A percentile compares a stretch with the other conserved stretches of the same genome.
Conservation (phyloP, 2,797 vertebrate genomes). For the Chromobotia macracanthus region DNA sequence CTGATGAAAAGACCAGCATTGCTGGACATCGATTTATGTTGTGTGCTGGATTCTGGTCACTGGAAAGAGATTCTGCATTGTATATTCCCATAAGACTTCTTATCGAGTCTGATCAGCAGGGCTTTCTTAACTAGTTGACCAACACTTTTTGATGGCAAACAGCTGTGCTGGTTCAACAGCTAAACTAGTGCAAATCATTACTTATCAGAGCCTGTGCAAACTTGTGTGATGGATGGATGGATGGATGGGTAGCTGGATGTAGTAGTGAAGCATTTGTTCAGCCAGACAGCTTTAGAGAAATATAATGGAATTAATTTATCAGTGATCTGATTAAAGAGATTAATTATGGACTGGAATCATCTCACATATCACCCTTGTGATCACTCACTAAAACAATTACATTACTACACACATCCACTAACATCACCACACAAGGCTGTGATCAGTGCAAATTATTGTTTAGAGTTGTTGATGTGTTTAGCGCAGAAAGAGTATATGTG, state of each 20-base stretch:
- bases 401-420: slow-evolving; percentile 1
- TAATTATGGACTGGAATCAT: slow-evolving; percentile 42
- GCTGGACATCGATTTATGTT: not conserved
- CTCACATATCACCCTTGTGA: not conserved
- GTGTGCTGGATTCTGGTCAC: slow-evolving; percentile 1
- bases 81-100: too few relatives aligned
- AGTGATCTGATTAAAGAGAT: slow-evolving; percentile 47
- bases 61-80: not conserved
- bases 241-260: not conserved
- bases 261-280: not conserved
- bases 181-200: not conserved
- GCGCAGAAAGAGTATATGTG: not conserved
- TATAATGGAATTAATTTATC: slow-evolving; percentile 25
- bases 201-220: too few relatives aligned
- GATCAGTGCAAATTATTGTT: not conserved
- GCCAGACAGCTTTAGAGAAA: slow-evolving; percentile 29
- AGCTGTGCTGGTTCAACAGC: not conserved
- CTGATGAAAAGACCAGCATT: not conserved
- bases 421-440: not conserved
- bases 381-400: not conserved
- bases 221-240: not conserved
- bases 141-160: not conserved
- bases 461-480: not conserved
- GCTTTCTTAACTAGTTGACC: not conserved
- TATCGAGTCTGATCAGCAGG: not conserved